Base-by-base conservation (phyloP, 2,888 invertebrate genomes). In the Hyposoter dolosus region DNA sequence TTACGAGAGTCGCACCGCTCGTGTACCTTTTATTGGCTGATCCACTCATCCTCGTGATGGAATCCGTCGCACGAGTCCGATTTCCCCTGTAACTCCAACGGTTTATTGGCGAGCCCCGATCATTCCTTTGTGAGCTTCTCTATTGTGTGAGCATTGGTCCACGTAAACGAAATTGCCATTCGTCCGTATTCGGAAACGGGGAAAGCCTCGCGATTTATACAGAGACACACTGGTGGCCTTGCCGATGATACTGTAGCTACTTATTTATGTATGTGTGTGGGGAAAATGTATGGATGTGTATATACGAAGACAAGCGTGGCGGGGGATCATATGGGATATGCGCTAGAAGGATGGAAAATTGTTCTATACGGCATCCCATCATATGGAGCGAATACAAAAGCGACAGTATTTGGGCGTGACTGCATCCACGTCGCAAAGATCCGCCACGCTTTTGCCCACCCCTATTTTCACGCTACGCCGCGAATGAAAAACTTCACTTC, bases 91-190 rank as follows among this genome's bases (percentile, higher is more conserved):
- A 92, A 90, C 91, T 90, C 89, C 89, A 53, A 81, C 89, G 90
- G 91, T 92, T 93, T 92, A 93, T 93, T 93, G 92, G 92, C 89
- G 89, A 87, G 90, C 90, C 91, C 90, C 79, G 92, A 91, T 93
- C 92, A 91, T 92, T 91, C 91, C 63, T 93, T 92, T 93, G 93
- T 92, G 89, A 91, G 83, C 89, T 88, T 85, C 91, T 87, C 68
- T 45, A 80, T 80, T 72, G 80, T 92, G 92, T 91, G 91, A 91
- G 90, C 92, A 93, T 91, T 90, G 91, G 92, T 91, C 92, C 93
- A 93, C 93, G 91, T 93, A 93, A 93, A 93, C 92, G 92, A 93
- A 93, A 93, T 93, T 92, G 92, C 92, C 91, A 89, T 89, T 90
- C 92, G 85, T 88, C 84, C 79, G 87, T 77, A 88, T 85, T 87